These are phyloP conservation scores for Cricetomys ansorgei DNA, from an alignment of 2,113 vertebrate genomes.

Conservation along the genomic window DNA sequence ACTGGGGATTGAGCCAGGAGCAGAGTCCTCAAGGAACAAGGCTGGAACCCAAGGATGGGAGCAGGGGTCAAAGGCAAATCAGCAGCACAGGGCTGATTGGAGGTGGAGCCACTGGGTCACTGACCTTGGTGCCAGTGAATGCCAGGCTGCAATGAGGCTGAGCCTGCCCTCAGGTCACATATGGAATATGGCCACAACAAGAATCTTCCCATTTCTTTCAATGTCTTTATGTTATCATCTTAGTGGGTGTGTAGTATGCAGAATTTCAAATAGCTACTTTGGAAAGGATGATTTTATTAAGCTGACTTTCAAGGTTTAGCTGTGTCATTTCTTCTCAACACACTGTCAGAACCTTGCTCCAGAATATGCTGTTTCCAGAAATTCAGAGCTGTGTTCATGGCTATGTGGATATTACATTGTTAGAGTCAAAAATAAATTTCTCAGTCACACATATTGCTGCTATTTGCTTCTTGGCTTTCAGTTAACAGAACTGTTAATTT, in stretches of 20 bases:
- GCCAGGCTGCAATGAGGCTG: not conserved
- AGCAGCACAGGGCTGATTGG: not conserved
- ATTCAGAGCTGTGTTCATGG: not conserved
- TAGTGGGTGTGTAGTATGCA: not conserved
- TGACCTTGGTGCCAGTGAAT: not conserved
- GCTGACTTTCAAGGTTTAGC: not conserved
- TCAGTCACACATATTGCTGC: slow-evolving; percentile 34
- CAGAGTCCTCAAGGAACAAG: not conserved
- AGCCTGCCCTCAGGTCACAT: not conserved
- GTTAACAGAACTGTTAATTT: slow-evolving; percentile 23
- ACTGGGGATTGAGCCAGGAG: not conserved
- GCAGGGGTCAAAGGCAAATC: not conserved
- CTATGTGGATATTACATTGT: not conserved
- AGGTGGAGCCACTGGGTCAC: not conserved
- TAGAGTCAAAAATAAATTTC: slow-evolving; percentile 18
- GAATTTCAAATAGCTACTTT: not conserved
- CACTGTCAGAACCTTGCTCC: not conserved
- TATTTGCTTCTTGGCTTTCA: slow-evolving; percentile 12
- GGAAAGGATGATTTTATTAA: not conserved
- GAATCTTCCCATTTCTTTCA: not conserved
- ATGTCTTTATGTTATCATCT: not conserved
- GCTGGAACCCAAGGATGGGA: not conserved
- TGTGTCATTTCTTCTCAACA: not conserved
- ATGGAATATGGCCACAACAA: not conserved
- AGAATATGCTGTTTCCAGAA: not conserved